A percentile compares a stretch with the other conserved stretches of the same genome.
phyloP scores from a whole-genome alignment of 2,113 vertebrate species.

The Prietella phreatophila region DNA sequence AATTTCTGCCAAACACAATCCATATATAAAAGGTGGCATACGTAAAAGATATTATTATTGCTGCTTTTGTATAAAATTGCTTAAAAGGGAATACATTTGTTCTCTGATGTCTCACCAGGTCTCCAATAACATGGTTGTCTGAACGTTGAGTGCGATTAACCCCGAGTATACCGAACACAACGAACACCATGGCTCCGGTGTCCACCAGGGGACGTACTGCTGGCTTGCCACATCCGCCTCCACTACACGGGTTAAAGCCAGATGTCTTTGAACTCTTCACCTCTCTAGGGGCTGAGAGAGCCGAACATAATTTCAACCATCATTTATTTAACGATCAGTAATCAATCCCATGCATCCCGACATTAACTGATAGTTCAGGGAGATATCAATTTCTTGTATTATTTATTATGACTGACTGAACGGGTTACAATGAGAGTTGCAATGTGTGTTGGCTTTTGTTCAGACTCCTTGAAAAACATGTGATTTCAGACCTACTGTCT shows the following conservation, averaged over 20 bases:
- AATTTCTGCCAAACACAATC: not conserved
- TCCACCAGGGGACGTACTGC: conserved; percentile 92
- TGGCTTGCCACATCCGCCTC: conserved; percentile 80
- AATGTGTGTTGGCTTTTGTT: not conserved
- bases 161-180: conserved; percentile 92
- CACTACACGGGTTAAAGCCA: conserved; percentile 89
- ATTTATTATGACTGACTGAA: not conserved
- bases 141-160: conserved; percentile 78
- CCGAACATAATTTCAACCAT: not conserved
- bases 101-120: conserved; percentile 79
- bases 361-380: not conserved
- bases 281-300: conserved; percentile 57
- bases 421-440: not conserved
- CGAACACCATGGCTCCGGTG: conserved; percentile 96
- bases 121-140: conserved; percentile 93
- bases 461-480: not conserved
- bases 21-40: not conserved
- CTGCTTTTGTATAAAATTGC: not conserved
- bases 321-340: not conserved
- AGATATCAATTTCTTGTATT: not conserved
- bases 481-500: not conserved
- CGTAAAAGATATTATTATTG: not conserved
- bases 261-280: conserved; percentile 74
- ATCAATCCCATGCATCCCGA: no score
- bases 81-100: not conserved